Conservation (phyloP, 2,888 invertebrate species). For the Rotaria magnacalcarata region DNA sequence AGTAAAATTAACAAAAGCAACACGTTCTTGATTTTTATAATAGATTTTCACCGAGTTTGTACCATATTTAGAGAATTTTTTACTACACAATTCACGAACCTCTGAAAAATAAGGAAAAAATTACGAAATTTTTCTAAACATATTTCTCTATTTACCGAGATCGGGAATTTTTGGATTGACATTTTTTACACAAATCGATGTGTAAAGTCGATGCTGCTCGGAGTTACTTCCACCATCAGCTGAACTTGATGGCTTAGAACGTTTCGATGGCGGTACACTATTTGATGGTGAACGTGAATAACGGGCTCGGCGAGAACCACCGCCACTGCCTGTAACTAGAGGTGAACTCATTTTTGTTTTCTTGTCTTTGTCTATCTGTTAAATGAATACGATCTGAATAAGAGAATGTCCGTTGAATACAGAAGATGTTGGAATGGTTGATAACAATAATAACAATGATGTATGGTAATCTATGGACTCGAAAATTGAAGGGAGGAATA, state of each 20-base stretch:
- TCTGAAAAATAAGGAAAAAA: slow-evolving; percentile 63
- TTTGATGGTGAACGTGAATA: slow-evolving; percentile 8
- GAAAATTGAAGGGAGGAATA: neutral
- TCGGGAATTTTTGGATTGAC: slow-evolving; percentile 23
- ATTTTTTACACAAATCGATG: slow-evolving; percentile 35
- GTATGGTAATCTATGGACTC: neutral
- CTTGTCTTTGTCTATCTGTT: neutral
- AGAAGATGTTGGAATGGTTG: neutral
- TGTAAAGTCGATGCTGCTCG: neutral
- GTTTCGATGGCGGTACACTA: neutral
- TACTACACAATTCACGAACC: slow-evolving; percentile 82
- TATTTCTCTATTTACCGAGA: neutral
- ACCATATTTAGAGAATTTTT: slow-evolving; percentile 89
- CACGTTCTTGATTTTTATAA: slow-evolving; percentile 79
- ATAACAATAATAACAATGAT: neutral
- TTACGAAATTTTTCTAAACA: neutral
- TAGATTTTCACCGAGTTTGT: slow-evolving; percentile 87
- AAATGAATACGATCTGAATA: neutral
- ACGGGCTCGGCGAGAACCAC: slow-evolving; percentile 9
- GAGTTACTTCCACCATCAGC: neutral
- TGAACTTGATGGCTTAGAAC: slow-evolving; percentile 12
- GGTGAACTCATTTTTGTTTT: neutral
- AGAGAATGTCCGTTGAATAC: neutral
- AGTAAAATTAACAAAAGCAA: slow-evolving; percentile 92
- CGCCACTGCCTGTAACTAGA: neutral